Evolutionary conservation across 2,888 invertebrate genomes (phyloP), one percentile per base, ranked within the genome.

Genomic region (Drepana falcataria): DNA sequence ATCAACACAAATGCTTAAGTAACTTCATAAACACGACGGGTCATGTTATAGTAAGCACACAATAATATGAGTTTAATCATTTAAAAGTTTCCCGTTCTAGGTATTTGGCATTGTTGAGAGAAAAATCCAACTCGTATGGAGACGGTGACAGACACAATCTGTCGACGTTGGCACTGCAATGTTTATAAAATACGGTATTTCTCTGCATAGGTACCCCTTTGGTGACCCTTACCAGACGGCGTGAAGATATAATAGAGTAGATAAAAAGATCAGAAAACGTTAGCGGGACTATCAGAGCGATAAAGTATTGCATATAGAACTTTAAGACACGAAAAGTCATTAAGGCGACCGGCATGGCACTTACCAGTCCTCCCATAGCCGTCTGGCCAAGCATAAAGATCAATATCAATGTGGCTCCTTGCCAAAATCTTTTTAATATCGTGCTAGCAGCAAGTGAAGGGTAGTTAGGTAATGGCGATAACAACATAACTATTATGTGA

Each of bases 391-490:
- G 85, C 88, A 87, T 88, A 84, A 88, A 89, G 90, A 90, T 91
- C 89, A 85, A 89, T 90, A 91, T 89, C 90, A 80, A 64, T 72
- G 79, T 91, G 91, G 90, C 89, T 71, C 78, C 74, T 71, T 86
- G 90, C 91, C 91, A 91, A 88, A 85, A 89, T 88, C 88, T 90
- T 89, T 90, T 90, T 90, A 90, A 90, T 90, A 91, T 88, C 87
- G 77, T 82, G 84, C 78, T 80, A 81, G 80, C 85, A 81, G 81
- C 77, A 80, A 81, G 80, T 82, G 83, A 84, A 81, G 83, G 88
- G 85, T 84, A 85, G 86, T 85, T 85, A 21, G 21, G 21, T 21
- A 83, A 75, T 73, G 73, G 75, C 79, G 85, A 90, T 89, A 89
- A 89, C 87, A 90, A 88, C 88, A 86, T 85, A 88, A 87, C 85